A percentile compares a stretch with the other conserved stretches of the same genome.
Evolutionary conservation across 1,140 invertebrate genomes (phyloP).

Genomic region (Drosophila kurseongensis): DNA sequence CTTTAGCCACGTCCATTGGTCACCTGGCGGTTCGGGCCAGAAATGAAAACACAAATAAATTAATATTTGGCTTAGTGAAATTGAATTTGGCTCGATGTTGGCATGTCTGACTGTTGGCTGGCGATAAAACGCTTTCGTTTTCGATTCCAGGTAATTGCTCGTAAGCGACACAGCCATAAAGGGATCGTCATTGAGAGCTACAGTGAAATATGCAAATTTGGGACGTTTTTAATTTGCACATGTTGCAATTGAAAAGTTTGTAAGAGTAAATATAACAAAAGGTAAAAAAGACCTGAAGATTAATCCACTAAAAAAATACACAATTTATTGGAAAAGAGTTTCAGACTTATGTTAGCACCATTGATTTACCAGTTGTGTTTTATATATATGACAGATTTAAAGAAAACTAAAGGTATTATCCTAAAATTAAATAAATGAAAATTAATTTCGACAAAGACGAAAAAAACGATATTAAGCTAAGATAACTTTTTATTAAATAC

Average conservation of each 20-base stretch:
- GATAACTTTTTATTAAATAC: too few relatives aligned
- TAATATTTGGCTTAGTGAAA: slow-evolving; percentile 83
- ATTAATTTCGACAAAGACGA: too few relatives aligned
- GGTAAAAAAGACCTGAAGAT: neutral
- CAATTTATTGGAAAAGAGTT: neutral
- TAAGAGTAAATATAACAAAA: neutral
- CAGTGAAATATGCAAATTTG: slow-evolving; percentile 23
- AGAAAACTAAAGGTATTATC: too few relatives aligned
- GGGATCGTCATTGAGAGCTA: slow-evolving; percentile 22
- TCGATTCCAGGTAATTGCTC: slow-evolving; percentile 73
- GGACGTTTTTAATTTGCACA: slow-evolving; percentile 16
- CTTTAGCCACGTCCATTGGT: slow-evolving; percentile 42
- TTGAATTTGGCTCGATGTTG: slow-evolving; percentile 76
- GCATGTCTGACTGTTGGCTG: slow-evolving; percentile 67
- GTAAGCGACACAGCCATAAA: slow-evolving; percentile 78
- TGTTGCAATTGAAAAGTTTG: slow-evolving; percentile 31
- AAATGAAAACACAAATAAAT: slow-evolving; percentile 83
- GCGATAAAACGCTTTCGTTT: slow-evolving; percentile 81
- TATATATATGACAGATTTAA: too few relatives aligned
- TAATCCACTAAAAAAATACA: too few relatives aligned
- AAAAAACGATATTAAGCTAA: too few relatives aligned
- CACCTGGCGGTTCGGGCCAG: slow-evolving; percentile 67
- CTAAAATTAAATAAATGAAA: too few relatives aligned
- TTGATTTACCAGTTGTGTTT: too few relatives aligned
- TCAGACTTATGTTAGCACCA: neutral